Evolutionary conservation across 2,797 vertebrate genomes (phyloP).

Genomic region (Xenops minutus): DNA sequence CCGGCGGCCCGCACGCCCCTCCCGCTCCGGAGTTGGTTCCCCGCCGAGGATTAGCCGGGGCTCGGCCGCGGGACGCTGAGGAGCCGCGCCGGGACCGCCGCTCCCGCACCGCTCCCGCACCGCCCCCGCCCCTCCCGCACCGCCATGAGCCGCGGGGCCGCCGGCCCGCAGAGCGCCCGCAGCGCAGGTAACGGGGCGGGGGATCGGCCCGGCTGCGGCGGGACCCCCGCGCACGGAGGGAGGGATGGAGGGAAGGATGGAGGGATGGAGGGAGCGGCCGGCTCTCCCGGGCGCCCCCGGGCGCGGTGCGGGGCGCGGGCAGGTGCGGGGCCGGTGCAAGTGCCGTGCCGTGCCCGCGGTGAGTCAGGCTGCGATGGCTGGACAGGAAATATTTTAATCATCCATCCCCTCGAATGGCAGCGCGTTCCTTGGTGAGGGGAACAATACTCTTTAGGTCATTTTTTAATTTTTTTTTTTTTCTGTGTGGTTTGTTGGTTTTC

Average conservation of each 20-base stretch:
- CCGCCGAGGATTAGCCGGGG: conserved; percentile 53
- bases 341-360: neutral
- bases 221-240: neutral
- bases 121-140: conserved; percentile 6
- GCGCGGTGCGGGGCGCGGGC: neutral
- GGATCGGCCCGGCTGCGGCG: neutral
- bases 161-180: conserved; percentile 8
- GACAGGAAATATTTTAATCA: conserved; percentile 2
- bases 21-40: neutral
- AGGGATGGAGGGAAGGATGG: neutral
- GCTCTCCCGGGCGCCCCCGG: neutral
- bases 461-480: neutral
- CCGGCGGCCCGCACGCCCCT: neutral
- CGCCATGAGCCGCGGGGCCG: conserved; percentile 66
- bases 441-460: neutral
- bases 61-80: conserved; percentile 42
- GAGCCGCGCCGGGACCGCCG: conserved; percentile 9
- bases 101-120: neutral
- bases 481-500: neutral
- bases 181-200: conserved; percentile 62
- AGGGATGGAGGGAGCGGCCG: neutral
- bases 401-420: neutral
- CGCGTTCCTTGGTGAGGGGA: neutral
- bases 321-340: conserved; percentile 7
- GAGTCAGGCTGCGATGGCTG: conserved; percentile 26